Evolutionary conservation across 1,140 invertebrate species (phyloP).

Genomic region (Leptinotarsa lineolata): DNA sequence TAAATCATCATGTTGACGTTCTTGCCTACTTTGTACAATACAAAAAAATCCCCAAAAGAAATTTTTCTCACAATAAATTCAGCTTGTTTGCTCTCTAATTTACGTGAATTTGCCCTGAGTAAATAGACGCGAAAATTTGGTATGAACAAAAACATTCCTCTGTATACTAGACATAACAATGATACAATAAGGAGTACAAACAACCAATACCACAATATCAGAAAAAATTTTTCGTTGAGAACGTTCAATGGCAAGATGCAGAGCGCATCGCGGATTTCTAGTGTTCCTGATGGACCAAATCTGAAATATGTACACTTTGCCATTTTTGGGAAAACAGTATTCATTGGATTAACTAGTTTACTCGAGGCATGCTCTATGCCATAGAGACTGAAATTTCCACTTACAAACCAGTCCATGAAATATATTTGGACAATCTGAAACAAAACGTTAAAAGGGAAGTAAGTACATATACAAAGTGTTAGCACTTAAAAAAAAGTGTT

Average conservation of each 20-base stretch:
- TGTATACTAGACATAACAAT: slow-evolving; percentile 67
- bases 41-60: slow-evolving; percentile 71
- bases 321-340: slow-evolving; percentile 72
- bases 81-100: slow-evolving; percentile 58
- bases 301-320: slow-evolving; percentile 76
- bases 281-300: slow-evolving; percentile 66
- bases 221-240: slow-evolving; percentile 80
- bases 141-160: slow-evolving; percentile 58
- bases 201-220: slow-evolving; percentile 83
- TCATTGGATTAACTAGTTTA: slow-evolving; percentile 62
- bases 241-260: slow-evolving; percentile 78
- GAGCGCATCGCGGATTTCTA: slow-evolving; percentile 67
- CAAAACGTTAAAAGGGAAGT: slow-evolving; percentile 8
- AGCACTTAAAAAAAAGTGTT: no score
- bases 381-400: slow-evolving; percentile 73
- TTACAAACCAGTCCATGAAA: slow-evolving; percentile 74
- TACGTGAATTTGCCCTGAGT: slow-evolving; percentile 61
- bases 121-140: slow-evolving; percentile 60
- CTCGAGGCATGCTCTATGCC: slow-evolving; percentile 63
- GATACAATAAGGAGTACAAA: slow-evolving; percentile 68
- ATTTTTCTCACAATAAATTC: slow-evolving; percentile 61
- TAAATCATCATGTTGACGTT: slow-evolving; percentile 69
- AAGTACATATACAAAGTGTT: not conserved
- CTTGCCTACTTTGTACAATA: slow-evolving; percentile 68
- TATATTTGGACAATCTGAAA: slow-evolving; percentile 65